Percentiles rank a stretch among this genome's conserved stretches.
These are phyloP conservation scores for Ptychobarbus kaznakovi DNA, from an alignment of 2,797 vertebrate species.

Conservation along the genomic window DNA sequence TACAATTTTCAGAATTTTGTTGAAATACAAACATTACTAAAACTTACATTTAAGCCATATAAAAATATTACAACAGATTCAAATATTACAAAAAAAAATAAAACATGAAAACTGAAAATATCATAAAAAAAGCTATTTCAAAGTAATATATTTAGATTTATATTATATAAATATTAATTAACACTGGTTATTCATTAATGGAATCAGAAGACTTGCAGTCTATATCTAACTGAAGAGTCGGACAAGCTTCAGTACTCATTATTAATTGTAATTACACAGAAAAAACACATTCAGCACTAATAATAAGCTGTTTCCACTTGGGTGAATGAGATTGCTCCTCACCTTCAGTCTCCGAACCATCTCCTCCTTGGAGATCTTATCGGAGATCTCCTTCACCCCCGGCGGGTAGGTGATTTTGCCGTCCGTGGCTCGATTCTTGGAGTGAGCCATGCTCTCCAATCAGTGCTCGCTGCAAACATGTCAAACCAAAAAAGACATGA, in stretches of 20 bases:
- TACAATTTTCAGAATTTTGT: too few species aligned
- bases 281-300: too few species aligned
- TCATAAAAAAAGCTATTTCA: too few species aligned
- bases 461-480: constrained; percentile 73
- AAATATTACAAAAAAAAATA: too few species aligned
- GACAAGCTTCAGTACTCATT: not conserved
- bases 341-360: constrained; percentile 99
- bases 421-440: constrained; percentile 96
- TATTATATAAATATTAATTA: not conserved
- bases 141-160: too few species aligned
- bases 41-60: not conserved
- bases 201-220: not conserved
- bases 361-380: constrained; percentile 99
- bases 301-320: not conserved
- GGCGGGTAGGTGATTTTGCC: constrained; percentile 99
- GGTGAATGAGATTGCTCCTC: constrained; percentile 34
- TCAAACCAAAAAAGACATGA: not conserved
- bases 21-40: not conserved
- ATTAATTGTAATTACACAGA: not conserved
- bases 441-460: constrained; percentile 96
- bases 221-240: not conserved
- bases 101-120: not conserved
- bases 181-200: not conserved
- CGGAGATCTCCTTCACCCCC: constrained; percentile 99
- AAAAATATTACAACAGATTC: not conserved